These are phyloP conservation scores for Luperina nickerlii DNA, from an alignment of 2,888 invertebrate species.

Conservation along the genomic window DNA sequence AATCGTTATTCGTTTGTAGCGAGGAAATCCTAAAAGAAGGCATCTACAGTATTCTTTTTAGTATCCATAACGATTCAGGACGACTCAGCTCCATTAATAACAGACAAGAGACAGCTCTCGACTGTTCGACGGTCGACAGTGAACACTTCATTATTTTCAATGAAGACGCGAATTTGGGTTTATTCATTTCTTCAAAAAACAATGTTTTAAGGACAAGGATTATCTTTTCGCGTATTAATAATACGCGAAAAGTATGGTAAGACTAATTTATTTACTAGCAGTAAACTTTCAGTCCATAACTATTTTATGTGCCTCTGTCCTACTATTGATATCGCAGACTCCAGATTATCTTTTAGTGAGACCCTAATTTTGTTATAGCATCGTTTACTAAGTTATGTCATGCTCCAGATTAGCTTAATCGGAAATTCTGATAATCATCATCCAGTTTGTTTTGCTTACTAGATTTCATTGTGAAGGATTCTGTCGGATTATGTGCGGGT, in stretches of 20 bases:
- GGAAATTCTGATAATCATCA: background rate
- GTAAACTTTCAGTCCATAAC: background rate
- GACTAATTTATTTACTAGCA: background rate
- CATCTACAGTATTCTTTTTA: constrained; percentile 74
- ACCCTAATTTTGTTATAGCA: background rate
- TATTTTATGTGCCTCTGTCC: constrained; percentile 5
- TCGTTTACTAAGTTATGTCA: background rate
- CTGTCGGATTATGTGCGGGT: background rate
- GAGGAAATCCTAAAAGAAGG: constrained; percentile 71
- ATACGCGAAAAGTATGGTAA: background rate
- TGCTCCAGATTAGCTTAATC: no score
- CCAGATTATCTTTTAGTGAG: constrained; percentile 12
- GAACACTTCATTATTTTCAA: constrained; percentile 80
- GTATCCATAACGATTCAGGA: constrained; percentile 73
- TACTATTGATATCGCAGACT: background rate
- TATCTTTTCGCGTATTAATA: background rate
- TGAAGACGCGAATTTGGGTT: constrained; percentile 6
- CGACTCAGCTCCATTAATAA: constrained; percentile 75
- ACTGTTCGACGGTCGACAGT: constrained; percentile 67
- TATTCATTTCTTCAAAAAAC: background rate
- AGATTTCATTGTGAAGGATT: background rate
- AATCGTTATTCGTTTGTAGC: constrained; percentile 71
- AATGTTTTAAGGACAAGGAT: background rate
- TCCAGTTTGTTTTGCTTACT: background rate
- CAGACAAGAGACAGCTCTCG: constrained; percentile 73